Percentiles rank a stretch among this genome's conserved stretches.
Evolutionary conservation across 2,113 vertebrate species (phyloP).

Genomic region (Cyanistes caeruleus): DNA sequence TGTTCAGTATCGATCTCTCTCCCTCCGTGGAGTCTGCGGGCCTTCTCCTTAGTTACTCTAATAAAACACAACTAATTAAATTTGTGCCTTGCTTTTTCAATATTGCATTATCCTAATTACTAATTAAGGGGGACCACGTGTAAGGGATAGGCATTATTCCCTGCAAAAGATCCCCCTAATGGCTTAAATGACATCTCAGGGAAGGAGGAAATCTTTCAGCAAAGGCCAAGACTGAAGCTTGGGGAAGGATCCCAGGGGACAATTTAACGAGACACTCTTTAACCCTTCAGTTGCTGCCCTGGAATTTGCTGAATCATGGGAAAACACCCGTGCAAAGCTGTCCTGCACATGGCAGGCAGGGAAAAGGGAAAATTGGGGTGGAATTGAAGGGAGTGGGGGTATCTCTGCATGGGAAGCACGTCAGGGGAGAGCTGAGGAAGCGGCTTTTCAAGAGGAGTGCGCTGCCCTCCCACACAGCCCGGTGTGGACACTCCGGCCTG

Average conservation of each 20-base stretch:
- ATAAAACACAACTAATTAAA: conserved; percentile 57
- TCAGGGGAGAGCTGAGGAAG: not conserved
- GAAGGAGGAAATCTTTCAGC: conserved; percentile 51
- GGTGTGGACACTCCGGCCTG: fast-evolving
- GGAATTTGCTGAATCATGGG: not conserved
- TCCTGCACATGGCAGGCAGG: fast-evolving
- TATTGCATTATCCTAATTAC: conserved; percentile 23
- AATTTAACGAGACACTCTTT: not conserved
- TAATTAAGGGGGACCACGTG: conserved; percentile 22
- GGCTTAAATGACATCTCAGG: not conserved
- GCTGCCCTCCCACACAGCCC: not conserved
- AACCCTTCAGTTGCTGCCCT: not conserved
- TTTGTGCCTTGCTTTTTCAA: conserved; percentile 20
- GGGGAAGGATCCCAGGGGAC: not conserved
- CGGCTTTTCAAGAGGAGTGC: fast-evolving
- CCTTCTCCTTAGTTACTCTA: conserved; percentile 59
- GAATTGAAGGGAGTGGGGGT: not conserved
- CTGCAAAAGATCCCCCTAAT: conserved; percentile 33
- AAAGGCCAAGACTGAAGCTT: not conserved
- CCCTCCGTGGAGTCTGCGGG: not conserved
- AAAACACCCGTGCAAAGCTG: fast-evolving
- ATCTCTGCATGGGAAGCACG: fast-evolving
- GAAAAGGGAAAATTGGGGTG: not conserved
- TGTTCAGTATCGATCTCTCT: conserved; percentile 35
- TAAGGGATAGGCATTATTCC: not conserved